Conservation (phyloP, 2,888 invertebrate genomes). For the Oligia fasciuncula region DNA sequence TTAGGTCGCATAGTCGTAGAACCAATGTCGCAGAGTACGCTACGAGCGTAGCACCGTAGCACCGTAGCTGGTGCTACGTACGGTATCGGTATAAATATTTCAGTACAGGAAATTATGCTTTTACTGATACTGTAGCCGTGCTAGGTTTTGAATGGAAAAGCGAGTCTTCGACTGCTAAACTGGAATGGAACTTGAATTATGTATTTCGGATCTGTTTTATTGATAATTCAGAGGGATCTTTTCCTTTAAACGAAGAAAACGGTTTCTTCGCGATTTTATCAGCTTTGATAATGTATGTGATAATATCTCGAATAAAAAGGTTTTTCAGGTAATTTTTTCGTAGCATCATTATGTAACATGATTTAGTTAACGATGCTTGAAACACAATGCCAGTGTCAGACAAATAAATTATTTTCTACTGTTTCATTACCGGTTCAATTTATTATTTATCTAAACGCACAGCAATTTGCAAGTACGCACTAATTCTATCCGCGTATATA, state of each 20-base stretch:
- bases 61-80: conserved; percentile 75
- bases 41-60: conserved; percentile 72
- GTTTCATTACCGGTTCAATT: conserved; percentile 31
- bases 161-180: conserved; percentile 76
- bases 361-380: not conserved
- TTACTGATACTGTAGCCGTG: conserved; percentile 81
- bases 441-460: conserved; percentile 54
- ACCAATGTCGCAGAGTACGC: conserved; percentile 78
- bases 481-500: conserved; percentile 69
- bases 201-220: conserved; percentile 70
- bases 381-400: not conserved
- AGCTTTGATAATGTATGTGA: not conserved
- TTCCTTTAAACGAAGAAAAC: conserved; percentile 53
- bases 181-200: conserved; percentile 77
- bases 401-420: not conserved
- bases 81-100: conserved; percentile 85
- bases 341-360: not conserved
- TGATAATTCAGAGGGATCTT: conserved; percentile 67
- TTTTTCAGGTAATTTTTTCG: accelerated
- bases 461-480: conserved; percentile 58
- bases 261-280: conserved; percentile 37
- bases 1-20: conserved; percentile 68
- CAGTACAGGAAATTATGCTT: conserved; percentile 89
- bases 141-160: conserved; percentile 82
- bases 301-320: not conserved